Percentiles rank a stretch among this genome's conserved stretches.
Evolutionary conservation across 2,113 vertebrate genomes (phyloP).

Genomic region (Varanus salvator): DNA sequence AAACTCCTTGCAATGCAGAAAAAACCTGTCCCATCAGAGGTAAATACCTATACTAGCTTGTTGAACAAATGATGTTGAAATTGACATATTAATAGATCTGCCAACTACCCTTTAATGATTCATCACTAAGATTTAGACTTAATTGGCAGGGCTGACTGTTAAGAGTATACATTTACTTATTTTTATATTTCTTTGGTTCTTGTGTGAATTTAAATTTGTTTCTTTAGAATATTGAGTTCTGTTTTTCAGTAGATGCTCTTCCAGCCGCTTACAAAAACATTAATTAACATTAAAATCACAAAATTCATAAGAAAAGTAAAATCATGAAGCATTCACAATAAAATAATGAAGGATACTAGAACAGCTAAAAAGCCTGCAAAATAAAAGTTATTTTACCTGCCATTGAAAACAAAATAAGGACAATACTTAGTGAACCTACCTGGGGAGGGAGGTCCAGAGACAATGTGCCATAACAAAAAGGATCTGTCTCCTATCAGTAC

Average conservation of each 20-base stretch:
- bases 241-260: not conserved
- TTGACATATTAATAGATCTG: not conserved
- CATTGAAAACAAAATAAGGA: not conserved
- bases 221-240: not conserved
- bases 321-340: no score
- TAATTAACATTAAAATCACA: no score
- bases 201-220: not conserved
- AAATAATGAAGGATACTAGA: no score
- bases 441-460: not conserved
- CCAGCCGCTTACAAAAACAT: no score
- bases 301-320: no score
- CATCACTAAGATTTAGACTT: not conserved
- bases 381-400: not conserved
- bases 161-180: not conserved
- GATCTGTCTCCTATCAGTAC: not conserved
- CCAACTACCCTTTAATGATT: not conserved
- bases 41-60: conserved; percentile 28
- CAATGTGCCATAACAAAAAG: not conserved
- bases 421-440: not conserved
- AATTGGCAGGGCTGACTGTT: not conserved
- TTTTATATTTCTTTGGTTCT: not conserved
- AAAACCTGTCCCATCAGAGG: conserved; percentile 55
- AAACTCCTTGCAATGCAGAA: conserved; percentile 58
- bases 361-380: not conserved
- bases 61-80: not conserved